These are phyloP conservation scores for Pseudomyrmex gracilis DNA, from an alignment of 1,140 invertebrate genomes.

Conservation along the genomic window DNA sequence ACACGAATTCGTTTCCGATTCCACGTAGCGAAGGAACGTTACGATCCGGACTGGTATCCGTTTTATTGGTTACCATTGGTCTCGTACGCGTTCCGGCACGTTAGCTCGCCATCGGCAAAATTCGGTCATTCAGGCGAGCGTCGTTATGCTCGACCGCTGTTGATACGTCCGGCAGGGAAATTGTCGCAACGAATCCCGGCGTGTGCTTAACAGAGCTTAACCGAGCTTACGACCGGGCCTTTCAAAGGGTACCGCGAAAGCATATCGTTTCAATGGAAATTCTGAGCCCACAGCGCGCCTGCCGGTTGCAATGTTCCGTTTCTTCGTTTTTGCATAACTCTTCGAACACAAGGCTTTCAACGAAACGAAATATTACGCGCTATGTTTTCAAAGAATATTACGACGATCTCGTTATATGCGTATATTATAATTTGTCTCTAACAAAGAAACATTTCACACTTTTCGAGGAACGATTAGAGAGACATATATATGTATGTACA, in stretches of 20 bases:
- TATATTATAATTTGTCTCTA: no score
- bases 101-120: conserved; percentile 33
- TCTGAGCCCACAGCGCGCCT: conserved; percentile 8
- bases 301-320: conserved; percentile 6
- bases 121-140: conserved; percentile 15
- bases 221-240: conserved; percentile 36
- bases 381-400: no score
- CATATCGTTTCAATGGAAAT: conserved; percentile 40
- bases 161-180: conserved; percentile 43
- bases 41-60: conserved; percentile 6
- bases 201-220: conserved; percentile 56
- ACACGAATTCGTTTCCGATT: conserved; percentile 33
- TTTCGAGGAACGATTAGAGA: background rate
- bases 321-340: background rate
- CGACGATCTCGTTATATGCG: no score
- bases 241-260: conserved; percentile 54
- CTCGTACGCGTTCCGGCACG: conserved; percentile 36
- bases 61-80: conserved; percentile 40
- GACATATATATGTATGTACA: background rate
- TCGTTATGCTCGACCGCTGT: conserved; percentile 14
- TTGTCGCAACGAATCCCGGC: conserved; percentile 38
- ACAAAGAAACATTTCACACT: no score
- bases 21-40: conserved; percentile 41
- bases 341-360: no score
- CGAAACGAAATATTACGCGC: no score